These are phyloP conservation scores for Orthosia gothica DNA, from an alignment of 2,888 invertebrate genomes.

Conservation along the genomic window DNA sequence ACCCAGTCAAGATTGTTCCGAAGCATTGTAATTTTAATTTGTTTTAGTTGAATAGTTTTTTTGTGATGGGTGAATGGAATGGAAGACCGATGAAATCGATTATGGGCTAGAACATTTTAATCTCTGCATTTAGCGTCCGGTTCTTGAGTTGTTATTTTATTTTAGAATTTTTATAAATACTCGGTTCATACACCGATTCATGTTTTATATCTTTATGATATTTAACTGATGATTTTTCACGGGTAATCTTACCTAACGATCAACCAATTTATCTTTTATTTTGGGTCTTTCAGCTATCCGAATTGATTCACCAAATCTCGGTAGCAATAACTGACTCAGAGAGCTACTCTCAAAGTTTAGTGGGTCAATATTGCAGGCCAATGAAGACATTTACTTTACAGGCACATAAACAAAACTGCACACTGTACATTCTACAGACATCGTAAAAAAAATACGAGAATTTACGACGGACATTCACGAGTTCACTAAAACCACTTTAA, in stretches of 20 bases:
- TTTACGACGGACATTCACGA: constrained; percentile 45
- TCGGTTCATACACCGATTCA: neutral
- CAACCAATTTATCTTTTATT: neutral
- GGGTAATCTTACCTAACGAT: neutral
- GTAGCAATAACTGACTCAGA: constrained; percentile 5
- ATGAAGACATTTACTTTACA: constrained; percentile 23
- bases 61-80: neutral
- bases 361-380: constrained; percentile 38
- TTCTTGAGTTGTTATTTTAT: neutral
- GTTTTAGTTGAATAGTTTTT: constrained; percentile 19
- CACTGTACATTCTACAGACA: constrained; percentile 45
- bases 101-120: neutral
- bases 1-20: constrained; percentile 7
- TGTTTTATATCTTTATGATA: neutral
- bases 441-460: constrained; percentile 49
- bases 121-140: neutral
- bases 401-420: constrained; percentile 35
- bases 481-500: constrained; percentile 37
- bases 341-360: constrained; percentile 1
- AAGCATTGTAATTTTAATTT: constrained; percentile 14
- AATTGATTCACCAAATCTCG: neutral
- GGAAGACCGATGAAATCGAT: constrained; percentile 13
- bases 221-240: neutral
- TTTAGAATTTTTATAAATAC: neutral
- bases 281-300: neutral